Evolutionary conservation across 1,140 invertebrate genomes (phyloP).

Genomic region (Brachionus paranguensis): DNA sequence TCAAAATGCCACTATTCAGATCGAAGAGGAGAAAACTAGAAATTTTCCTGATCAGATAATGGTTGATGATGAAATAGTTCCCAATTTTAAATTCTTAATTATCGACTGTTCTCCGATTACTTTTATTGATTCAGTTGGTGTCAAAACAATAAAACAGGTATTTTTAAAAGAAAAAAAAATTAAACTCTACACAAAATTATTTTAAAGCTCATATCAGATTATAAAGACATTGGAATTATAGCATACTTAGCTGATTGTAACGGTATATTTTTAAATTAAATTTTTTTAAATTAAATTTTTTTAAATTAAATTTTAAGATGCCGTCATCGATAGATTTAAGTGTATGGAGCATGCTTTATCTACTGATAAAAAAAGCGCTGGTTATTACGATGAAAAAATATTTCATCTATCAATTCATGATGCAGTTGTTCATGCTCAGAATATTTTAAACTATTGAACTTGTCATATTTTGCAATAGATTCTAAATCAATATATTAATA

Average conservation of each 20-base stretch:
- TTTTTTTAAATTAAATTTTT: neutral
- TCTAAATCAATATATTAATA: too few species aligned
- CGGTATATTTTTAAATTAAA: neutral
- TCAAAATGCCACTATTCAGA: neutral
- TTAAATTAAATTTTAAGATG: neutral
- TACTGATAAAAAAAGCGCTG: neutral
- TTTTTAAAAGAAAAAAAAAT: neutral
- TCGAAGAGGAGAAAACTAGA: neutral
- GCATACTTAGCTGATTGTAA: neutral
- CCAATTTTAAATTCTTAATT: neutral
- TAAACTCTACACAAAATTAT: neutral
- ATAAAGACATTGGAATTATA: conserved; percentile 3
- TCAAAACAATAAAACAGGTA: conserved; percentile 21
- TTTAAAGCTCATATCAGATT: neutral
- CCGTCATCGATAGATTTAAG: neutral
- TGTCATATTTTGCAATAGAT: neutral
- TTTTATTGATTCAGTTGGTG: conserved; percentile 35
- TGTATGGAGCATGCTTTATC: neutral
- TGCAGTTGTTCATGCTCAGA: neutral
- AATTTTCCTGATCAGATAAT: neutral
- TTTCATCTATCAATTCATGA: conserved; percentile 13
- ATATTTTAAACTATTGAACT: neutral
- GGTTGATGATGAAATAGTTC: neutral
- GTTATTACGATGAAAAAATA: neutral
- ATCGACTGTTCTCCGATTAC: conserved; percentile 11